phyloP scores from a whole-genome alignment of 2,113 vertebrate genomes.

The Oenanthe melanoleuca region DNA sequence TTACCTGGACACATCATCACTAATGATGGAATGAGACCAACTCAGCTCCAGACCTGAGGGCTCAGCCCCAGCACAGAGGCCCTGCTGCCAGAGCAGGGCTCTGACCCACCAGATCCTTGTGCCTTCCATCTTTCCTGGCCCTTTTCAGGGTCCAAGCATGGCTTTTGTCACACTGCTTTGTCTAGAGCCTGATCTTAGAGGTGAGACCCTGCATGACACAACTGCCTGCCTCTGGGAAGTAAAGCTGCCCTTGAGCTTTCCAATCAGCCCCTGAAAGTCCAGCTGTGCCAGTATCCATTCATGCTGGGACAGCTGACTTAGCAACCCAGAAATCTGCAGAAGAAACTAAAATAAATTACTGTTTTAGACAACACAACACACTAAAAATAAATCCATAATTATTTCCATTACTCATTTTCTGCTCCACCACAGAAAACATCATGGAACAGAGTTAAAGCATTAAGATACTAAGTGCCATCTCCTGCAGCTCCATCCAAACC shows the following conservation, averaged over 20 bases:
- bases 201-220: not conserved
- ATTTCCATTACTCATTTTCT: slow-evolving; percentile 20
- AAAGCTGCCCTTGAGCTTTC: not conserved
- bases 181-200: not conserved
- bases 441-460: not conserved
- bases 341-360: not conserved
- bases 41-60: not conserved
- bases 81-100: not conserved
- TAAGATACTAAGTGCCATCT: not conserved
- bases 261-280: not conserved
- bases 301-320: not conserved
- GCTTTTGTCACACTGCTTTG: not conserved
- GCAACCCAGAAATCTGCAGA: not conserved
- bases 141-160: not conserved
- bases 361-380: not conserved
- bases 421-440: not conserved
- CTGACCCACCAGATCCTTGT: not conserved
- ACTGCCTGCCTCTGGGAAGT: not conserved
- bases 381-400: slow-evolving; percentile 1
- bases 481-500: not conserved
- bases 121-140: not conserved
- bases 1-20: not conserved
- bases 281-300: not conserved
- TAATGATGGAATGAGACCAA: not conserved
- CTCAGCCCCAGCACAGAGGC: not conserved